Evolutionary conservation across 2,797 vertebrate genomes (phyloP).

Genomic region (Martes flavigula): DNA sequence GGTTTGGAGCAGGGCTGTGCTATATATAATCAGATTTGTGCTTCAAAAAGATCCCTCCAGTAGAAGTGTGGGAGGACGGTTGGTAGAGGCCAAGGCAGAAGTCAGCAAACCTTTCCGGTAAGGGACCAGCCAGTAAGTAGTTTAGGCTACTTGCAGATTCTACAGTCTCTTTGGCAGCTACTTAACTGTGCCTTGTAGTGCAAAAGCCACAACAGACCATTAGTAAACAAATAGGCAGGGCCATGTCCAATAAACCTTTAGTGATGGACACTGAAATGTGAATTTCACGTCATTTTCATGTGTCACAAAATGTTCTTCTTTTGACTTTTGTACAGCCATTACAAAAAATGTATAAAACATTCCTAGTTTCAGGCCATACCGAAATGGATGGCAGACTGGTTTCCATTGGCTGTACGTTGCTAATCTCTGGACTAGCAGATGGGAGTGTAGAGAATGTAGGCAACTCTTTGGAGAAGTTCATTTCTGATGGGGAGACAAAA

Average conservation of each 20-base stretch:
- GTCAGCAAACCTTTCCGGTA: background rate
- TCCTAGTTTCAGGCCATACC: background rate
- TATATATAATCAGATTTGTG: background rate
- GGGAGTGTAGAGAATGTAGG: background rate
- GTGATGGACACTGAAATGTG: background rate
- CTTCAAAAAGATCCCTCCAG: background rate
- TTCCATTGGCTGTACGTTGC: background rate
- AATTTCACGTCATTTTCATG: background rate
- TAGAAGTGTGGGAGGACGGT: background rate
- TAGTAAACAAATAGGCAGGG: background rate
- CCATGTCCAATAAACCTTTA: background rate
- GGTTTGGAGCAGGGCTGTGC: background rate
- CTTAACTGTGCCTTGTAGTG: background rate
- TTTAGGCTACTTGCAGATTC: background rate
- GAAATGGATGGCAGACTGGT: background rate
- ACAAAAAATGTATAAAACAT: conserved; percentile 25
- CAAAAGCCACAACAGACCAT: background rate
- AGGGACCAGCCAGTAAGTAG: background rate
- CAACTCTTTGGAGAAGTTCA: background rate
- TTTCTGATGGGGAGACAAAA: background rate
- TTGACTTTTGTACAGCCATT: background rate
- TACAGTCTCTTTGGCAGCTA: background rate
- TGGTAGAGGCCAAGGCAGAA: background rate
- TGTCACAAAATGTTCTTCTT: background rate
- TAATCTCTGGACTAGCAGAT: background rate